Percentiles rank a stretch among this genome's conserved stretches.
Evolutionary conservation across 2,888 invertebrate genomes (phyloP).

Genomic region (Pammene fasciana): DNA sequence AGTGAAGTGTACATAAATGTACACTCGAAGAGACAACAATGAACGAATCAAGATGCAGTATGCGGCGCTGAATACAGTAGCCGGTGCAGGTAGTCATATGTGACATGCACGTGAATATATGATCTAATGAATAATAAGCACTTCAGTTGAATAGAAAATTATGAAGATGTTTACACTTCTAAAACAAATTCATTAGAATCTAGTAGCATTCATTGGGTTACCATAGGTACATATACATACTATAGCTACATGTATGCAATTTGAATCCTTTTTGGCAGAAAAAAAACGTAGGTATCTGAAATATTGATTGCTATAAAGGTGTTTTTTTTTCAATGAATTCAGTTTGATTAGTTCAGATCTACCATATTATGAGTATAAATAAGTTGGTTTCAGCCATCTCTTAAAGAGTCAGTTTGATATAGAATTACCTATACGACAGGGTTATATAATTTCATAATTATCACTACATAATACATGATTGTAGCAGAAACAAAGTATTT

Average conservation of each 20-base stretch:
- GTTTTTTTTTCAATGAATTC: too few relatives aligned
- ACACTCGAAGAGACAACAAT: conserved; percentile 37
- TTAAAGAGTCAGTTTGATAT: not conserved
- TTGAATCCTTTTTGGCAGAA: too few relatives aligned
- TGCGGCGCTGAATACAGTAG: conserved; percentile 35
- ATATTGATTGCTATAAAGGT: too few relatives aligned
- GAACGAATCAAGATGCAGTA: conserved; percentile 43
- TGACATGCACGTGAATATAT: conserved; percentile 40
- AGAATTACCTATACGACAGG: not conserved
- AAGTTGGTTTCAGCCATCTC: not conserved
- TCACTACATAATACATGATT: not conserved
- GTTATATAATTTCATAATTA: not conserved
- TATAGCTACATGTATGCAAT: too few relatives aligned
- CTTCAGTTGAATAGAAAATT: conserved; percentile 21
- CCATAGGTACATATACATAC: too few relatives aligned
- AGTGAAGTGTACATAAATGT: conserved; percentile 36
- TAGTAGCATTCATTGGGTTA: not conserved
- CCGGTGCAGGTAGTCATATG: conserved; percentile 32
- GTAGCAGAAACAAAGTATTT: conserved; percentile 45
- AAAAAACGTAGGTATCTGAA: too few relatives aligned
- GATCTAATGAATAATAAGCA: conserved; percentile 37
- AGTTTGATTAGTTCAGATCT: too few relatives aligned
- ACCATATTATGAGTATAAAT: too few relatives aligned
- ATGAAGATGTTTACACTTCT: conserved; percentile 5
- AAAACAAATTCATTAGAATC: not conserved